These are phyloP conservation scores for Ciconia nigra DNA, from an alignment of 2,797 vertebrate genomes.

Conservation along the genomic window DNA sequence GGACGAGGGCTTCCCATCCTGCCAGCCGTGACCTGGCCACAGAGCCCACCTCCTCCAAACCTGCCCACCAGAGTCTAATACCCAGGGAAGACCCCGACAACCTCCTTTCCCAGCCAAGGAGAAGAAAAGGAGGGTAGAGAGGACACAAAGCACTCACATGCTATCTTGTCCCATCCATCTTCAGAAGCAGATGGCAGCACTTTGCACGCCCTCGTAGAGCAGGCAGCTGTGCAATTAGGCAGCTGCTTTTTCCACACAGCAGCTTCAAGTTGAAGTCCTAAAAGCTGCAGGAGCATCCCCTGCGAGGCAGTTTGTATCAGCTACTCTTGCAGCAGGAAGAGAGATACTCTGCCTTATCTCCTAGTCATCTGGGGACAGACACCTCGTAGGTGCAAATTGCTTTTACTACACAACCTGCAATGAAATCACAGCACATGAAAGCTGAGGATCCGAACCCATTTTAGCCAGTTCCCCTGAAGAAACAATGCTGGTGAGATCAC, in stretches of 20 bases:
- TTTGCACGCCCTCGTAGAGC: neutral
- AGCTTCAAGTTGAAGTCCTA: neutral
- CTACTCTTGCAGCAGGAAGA: neutral
- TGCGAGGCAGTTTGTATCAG: neutral
- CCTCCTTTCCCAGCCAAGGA: neutral
- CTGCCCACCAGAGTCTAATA: neutral
- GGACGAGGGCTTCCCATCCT: neutral
- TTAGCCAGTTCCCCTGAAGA: neutral
- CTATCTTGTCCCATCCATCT: neutral
- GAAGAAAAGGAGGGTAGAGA: neutral
- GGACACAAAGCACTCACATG: neutral
- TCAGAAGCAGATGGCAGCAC: neutral
- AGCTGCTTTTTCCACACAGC: neutral
- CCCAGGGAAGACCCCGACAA: neutral
- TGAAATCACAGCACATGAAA: neutral
- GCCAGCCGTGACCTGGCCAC: rapidly evolving
- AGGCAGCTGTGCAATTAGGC: neutral
- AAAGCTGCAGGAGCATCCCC: neutral
- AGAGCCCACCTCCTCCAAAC: neutral
- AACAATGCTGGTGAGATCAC: neutral
- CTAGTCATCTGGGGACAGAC: neutral
- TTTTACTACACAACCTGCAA: neutral
- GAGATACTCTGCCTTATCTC: neutral
- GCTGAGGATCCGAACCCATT: neutral
- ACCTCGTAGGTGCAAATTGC: neutral